Evolutionary conservation across 2,888 invertebrate species (phyloP).

Genomic region (Meteorus colon): DNA sequence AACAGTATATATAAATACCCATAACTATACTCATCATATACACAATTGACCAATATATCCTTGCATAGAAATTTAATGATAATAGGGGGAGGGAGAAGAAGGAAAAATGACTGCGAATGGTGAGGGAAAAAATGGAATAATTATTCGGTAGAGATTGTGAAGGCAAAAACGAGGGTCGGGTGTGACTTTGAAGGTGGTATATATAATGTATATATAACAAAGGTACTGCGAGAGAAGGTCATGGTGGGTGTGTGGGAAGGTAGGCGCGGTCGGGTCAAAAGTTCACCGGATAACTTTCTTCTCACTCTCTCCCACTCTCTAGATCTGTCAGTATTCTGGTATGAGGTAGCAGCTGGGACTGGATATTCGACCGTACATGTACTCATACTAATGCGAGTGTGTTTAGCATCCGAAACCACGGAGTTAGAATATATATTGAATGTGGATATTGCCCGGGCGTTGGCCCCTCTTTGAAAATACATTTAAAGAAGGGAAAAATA

Average conservation of each 20-base stretch:
- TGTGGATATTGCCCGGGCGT: slow-evolving; percentile 2
- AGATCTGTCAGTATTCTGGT: slow-evolving; percentile 8
- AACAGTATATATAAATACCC: neutral
- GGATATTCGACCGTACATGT: slow-evolving; percentile 49
- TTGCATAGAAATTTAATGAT: neutral
- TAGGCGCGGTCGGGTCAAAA: slow-evolving; percentile 56
- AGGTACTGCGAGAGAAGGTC: slow-evolving; percentile 43
- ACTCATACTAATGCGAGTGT: neutral
- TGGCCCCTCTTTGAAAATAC: neutral
- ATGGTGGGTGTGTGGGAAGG: slow-evolving; percentile 40
- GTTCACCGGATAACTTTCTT: slow-evolving; percentile 57
- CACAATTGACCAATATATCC: neutral
- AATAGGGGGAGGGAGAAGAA: neutral
- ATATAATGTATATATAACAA: neutral
- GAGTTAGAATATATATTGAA: neutral
- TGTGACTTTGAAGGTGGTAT: neutral
- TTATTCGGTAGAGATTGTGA: neutral
- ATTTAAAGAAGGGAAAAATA: slow-evolving; percentile 35
- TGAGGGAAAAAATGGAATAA: neutral
- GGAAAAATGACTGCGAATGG: neutral
- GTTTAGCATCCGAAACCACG: neutral
- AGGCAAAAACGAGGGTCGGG: slow-evolving; percentile 29
- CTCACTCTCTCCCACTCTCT: neutral
- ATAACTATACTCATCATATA: neutral
- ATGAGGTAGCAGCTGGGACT: slow-evolving; percentile 38